Percentiles rank a stretch among this genome's conserved stretches.
These are phyloP conservation scores for Oophaga pumilio DNA, from an alignment of 2,113 vertebrate genomes.

Conservation along the genomic window DNA sequence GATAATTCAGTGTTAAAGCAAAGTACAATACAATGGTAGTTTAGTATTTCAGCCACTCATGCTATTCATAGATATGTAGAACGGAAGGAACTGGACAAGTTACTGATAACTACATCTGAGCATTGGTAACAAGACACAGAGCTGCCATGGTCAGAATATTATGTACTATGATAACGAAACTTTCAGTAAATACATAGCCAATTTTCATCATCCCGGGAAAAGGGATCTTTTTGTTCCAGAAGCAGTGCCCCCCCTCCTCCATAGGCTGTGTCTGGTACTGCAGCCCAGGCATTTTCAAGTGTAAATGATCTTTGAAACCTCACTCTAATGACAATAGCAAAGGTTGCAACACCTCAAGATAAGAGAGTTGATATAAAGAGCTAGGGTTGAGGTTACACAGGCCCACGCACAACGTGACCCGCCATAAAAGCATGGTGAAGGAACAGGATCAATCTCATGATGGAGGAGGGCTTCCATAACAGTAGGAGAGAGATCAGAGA, in stretches of 20 bases:
- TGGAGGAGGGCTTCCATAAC: too few relatives aligned
- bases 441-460: too few relatives aligned
- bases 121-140: background rate
- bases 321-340: too few relatives aligned
- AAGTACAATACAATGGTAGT: background rate
- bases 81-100: background rate
- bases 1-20: background rate
- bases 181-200: background rate
- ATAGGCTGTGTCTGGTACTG: background rate
- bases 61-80: constrained; percentile 4
- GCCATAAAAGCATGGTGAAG: too few relatives aligned
- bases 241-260: background rate
- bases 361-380: too few relatives aligned
- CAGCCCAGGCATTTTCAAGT: too few relatives aligned
- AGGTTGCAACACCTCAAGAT: too few relatives aligned
- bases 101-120: background rate
- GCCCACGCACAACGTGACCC: too few relatives aligned
- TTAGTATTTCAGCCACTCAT: background rate
- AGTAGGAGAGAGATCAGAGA: too few relatives aligned
- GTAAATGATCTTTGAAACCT: too few relatives aligned
- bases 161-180: background rate
- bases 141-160: background rate
- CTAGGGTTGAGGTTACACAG: too few relatives aligned
- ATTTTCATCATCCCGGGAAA: background rate
- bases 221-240: background rate